phyloP scores from a whole-genome alignment of 2,888 invertebrate genomes.

The Yponomeuta plumbellus region DNA sequence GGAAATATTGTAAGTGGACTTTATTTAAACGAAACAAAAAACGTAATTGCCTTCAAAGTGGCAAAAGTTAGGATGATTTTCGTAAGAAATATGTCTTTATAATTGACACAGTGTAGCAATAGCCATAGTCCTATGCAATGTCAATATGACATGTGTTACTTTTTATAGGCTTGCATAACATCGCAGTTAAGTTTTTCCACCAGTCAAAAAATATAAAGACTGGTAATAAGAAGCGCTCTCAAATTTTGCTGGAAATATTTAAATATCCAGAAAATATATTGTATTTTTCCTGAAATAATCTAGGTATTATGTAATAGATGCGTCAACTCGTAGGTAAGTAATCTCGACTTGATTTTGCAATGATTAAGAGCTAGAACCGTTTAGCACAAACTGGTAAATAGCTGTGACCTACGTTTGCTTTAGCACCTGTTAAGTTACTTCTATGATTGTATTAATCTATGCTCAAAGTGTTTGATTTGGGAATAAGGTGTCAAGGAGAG shows the following conservation, averaged over 20 bases:
- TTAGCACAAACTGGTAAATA: not conserved
- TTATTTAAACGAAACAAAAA: not conserved
- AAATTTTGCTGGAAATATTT: no score
- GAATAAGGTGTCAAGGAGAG: not conserved
- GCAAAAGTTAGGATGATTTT: not conserved
- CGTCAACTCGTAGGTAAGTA: not conserved
- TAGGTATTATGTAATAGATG: no score
- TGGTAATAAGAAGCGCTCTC: no score
- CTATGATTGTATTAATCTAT: not conserved
- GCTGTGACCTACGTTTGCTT: conserved; percentile 9
- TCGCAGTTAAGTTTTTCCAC: no score
- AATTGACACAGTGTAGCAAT: not conserved
- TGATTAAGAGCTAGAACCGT: not conserved
- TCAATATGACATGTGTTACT: no score
- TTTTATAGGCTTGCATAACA: no score
- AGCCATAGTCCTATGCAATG: no score
- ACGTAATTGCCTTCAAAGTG: not conserved
- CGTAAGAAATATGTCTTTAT: not conserved
- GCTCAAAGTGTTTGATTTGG: not conserved
- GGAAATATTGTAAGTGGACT: not conserved
- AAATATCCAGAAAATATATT: no score
- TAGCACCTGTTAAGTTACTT: conserved; percentile 5
- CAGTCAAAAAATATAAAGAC: no score
- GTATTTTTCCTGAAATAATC: no score
- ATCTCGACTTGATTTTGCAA: not conserved